Evolutionary conservation across 30 jellyfish, hydroid and myxozoan genomes (phyloP).

Genomic region (Phacellophora camtschatica): DNA sequence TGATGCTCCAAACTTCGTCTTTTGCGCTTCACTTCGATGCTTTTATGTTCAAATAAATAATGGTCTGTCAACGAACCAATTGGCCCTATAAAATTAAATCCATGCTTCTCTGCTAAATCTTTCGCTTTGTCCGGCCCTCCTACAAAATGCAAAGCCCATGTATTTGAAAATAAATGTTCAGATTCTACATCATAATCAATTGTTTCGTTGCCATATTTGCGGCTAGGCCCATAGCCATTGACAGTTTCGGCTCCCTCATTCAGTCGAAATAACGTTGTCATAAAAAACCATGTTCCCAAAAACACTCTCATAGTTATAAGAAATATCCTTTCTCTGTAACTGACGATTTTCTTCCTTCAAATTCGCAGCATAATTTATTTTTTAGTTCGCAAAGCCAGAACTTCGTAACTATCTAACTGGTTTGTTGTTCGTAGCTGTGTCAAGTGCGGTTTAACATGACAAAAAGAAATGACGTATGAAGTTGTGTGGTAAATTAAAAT

Average conservation of each 20-base stretch:
- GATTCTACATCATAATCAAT: neutral
- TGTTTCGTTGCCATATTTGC: neutral
- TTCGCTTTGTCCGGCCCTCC: constrained; percentile 79
- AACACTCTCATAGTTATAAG: constrained; percentile 1
- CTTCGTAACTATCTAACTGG: too few relatives aligned
- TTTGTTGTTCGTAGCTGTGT: too few relatives aligned
- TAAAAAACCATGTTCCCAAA: neutral
- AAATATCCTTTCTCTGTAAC: neutral
- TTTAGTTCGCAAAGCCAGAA: too few relatives aligned
- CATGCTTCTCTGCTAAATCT: constrained; percentile 75
- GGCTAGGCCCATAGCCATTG: constrained; percentile 46
- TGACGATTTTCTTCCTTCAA: neutral
- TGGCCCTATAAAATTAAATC: constrained; percentile 65
- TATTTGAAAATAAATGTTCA: constrained; percentile 71
- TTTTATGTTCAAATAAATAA: constrained; percentile 67
- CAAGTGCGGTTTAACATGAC: too few relatives aligned
- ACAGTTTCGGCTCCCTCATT: neutral
- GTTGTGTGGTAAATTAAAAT: too few relatives aligned
- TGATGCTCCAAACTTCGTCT: constrained; percentile 86
- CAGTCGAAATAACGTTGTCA: constrained; percentile 10
- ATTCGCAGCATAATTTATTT: neutral
- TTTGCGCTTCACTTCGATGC: constrained; percentile 39
- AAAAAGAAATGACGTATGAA: neutral
- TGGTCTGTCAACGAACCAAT: constrained; percentile 70
- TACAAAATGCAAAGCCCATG: constrained; percentile 83